Base-by-base conservation (phyloP, 2,797 vertebrate genomes). In the Myotis vivesi region DNA sequence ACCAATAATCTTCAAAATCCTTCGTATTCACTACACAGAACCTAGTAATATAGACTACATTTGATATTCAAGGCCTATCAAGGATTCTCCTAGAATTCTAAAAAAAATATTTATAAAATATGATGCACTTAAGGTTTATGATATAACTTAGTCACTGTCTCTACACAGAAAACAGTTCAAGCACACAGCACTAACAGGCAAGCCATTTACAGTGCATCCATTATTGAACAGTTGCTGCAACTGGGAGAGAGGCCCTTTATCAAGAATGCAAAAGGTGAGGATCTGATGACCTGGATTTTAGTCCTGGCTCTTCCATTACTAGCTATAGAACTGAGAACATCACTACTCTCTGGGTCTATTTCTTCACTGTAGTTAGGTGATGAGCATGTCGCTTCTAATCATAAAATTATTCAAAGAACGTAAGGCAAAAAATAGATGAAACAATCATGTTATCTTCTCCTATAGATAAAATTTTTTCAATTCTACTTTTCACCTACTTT, bases 381-480 rank as follows among this genome's bases (percentile, higher is more conserved):
- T 22, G 9, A 85, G 41, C 36, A 81, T 57, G 49, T 79, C 22
- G 53, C 25, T 57, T 94, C 11, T 75, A 82, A 71, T 36, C 41
- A 82, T 57, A 91, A 91, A 73, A 92, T 68, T 51, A 71, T 33
- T 62, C 77, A 51, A 87, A 90, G 69, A 96, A 77, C 20, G 59
- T 30, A 94, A 87, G 33, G 53, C 33, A 77, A 93, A 82, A 93
- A 33, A n/a, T 16, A 86, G 49, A 86, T 59, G 10, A 83, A 82
- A 62, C 30, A 96, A 68, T 80, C 30, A 25, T 59, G 41, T 77
- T 16, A 53, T 88, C 64, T 46, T 89, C 53, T 36, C 44, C 30
- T 41, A 81, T 5, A 85, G 88, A 69, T 33, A 93, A 92, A 91
- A 82, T 68, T 64, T 68, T 95, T 87, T 41, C 72, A 89, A 87